phyloP scores from a whole-genome alignment of 2,113 vertebrate genomes.

The Puntigrus tetrazona region DNA sequence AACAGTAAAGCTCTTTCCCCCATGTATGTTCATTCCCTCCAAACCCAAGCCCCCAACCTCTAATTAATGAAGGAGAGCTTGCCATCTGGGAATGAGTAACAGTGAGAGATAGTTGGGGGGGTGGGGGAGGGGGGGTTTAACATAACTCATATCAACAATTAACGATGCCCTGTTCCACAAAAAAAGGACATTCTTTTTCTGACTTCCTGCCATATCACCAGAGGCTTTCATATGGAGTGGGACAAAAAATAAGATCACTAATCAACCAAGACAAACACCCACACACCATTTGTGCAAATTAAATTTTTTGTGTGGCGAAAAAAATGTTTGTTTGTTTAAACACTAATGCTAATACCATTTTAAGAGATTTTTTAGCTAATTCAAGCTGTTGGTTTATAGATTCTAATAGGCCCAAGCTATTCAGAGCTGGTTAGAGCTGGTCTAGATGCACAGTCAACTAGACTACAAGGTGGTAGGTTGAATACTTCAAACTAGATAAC shows the following conservation, averaged over 20 bases:
- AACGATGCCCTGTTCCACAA: slow-evolving; percentile 60
- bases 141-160: slow-evolving; percentile 63
- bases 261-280: slow-evolving; percentile 24
- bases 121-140: slow-evolving; percentile 39
- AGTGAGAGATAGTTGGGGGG: slow-evolving; percentile 56
- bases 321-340: background rate
- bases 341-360: background rate
- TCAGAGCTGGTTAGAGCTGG: background rate
- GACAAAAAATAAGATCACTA: slow-evolving; percentile 19
- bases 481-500: background rate
- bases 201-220: slow-evolving; percentile 67
- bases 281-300: background rate
- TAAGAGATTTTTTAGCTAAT: background rate
- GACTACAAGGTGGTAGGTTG: background rate
- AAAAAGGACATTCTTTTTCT: slow-evolving; percentile 23
- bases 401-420: background rate
- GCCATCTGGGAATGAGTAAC: slow-evolving; percentile 75
- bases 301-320: background rate
- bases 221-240: slow-evolving; percentile 67
- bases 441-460: background rate
- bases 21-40: slow-evolving; percentile 5
- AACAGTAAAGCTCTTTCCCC: slow-evolving; percentile 54
- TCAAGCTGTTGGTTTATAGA: background rate
- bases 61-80: slow-evolving; percentile 71
- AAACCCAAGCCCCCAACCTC: slow-evolving; percentile 51